A percentile compares a stretch with the other conserved stretches of the same genome.
Evolutionary conservation across 2,797 vertebrate species (phyloP).

Genomic region (Tragopan temminckii): DNA sequence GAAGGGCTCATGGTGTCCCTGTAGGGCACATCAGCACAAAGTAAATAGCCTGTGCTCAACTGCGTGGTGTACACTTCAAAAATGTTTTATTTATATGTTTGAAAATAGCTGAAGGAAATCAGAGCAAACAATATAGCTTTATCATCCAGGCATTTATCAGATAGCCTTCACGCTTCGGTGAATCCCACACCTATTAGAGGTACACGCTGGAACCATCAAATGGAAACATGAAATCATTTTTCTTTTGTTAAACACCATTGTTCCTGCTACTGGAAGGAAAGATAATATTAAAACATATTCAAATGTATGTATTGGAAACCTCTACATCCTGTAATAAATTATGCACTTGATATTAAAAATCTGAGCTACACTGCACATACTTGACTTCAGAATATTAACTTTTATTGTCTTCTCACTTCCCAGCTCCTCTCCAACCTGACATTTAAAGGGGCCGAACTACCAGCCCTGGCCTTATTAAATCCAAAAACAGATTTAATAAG

Average conservation of each 20-base stretch:
- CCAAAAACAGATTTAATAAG: neutral
- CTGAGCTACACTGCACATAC: neutral
- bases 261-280: constrained; percentile 39
- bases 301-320: constrained; percentile 40
- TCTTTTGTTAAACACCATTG: constrained; percentile 39
- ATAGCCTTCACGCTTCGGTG: constrained; percentile 39
- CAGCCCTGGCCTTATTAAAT: neutral
- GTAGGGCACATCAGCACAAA: neutral
- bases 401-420: neutral
- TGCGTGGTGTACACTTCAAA: neutral
- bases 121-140: constrained; percentile 33
- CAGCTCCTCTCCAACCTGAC: neutral
- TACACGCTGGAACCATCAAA: constrained; percentile 5
- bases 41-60: constrained; percentile 16
- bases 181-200: neutral
- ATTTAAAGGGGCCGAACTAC: constrained; percentile 36
- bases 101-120: constrained; percentile 45
- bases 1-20: neutral
- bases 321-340: constrained; percentile 61
- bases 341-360: constrained; percentile 61
- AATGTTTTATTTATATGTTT: constrained; percentile 45
- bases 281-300: constrained; percentile 49
- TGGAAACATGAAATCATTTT: constrained; percentile 30
- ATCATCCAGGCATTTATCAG: constrained; percentile 53
- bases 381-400: constrained; percentile 31